These are phyloP conservation scores for Nasonia longicornis DNA, from an alignment of 1,140 invertebrate species.

Conservation along the genomic window DNA sequence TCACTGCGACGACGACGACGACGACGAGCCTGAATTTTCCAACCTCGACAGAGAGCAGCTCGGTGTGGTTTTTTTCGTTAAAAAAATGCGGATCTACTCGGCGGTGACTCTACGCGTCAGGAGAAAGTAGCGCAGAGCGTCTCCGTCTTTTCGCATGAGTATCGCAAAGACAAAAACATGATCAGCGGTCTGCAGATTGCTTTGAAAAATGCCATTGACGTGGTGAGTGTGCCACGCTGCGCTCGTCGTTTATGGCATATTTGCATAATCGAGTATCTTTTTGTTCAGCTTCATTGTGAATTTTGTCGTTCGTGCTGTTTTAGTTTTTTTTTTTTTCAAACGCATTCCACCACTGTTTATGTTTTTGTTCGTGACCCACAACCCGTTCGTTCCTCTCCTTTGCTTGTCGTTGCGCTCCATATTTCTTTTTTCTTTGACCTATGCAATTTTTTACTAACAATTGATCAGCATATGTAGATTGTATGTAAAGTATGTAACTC, in stretches of 20 bases:
- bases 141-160: background rate
- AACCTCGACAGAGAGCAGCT: background rate
- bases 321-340: background rate
- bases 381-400: background rate
- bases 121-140: conserved; percentile 25
- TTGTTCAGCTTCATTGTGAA: background rate
- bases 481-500: background rate
- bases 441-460: too few relatives aligned
- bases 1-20: background rate
- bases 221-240: conserved; percentile 61
- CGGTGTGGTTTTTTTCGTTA: background rate
- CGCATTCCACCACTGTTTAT: conserved; percentile 4
- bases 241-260: background rate
- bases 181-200: conserved; percentile 68
- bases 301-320: background rate
- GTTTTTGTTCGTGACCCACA: background rate
- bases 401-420: too few relatives aligned
- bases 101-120: background rate
- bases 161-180: conserved; percentile 57
- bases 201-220: conserved; percentile 69
- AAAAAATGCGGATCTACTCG: conserved; percentile 25
- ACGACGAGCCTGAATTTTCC: background rate
- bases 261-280: background rate
- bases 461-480: background rate
- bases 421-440: too few relatives aligned